These are phyloP conservation scores for Parotocinclus haroldoi DNA, from an alignment of 2,797 vertebrate species.

Conservation along the genomic window DNA sequence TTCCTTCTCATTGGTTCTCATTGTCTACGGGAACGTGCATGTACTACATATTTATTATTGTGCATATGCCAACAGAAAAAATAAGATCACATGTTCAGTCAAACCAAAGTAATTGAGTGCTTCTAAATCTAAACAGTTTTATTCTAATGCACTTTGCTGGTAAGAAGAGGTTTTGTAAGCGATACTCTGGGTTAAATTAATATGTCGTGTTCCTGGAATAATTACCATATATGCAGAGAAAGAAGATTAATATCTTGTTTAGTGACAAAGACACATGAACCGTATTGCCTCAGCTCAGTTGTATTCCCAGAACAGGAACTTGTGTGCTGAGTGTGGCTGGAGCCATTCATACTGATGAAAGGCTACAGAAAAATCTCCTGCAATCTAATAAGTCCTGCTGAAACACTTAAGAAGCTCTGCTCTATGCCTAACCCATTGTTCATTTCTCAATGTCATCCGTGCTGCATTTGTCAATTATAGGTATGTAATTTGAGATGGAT, in stretches of 20 bases:
- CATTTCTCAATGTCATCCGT: constrained; percentile 12
- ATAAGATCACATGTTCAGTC: not conserved
- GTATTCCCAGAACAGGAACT: not conserved
- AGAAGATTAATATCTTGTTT: constrained; percentile 8
- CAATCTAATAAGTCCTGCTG: not conserved
- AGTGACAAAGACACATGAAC: not conserved
- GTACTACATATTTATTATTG: constrained; percentile 30
- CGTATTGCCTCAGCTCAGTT: not conserved
- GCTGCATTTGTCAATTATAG: constrained; percentile 13
- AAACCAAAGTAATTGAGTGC: not conserved
- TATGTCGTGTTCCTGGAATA: constrained; percentile 19
- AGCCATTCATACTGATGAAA: not conserved
- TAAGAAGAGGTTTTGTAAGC: not conserved
- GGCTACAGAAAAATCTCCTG: not conserved
- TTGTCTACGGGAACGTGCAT: constrained; percentile 52
- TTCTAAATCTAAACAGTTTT: not conserved
- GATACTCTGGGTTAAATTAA: constrained; percentile 5
- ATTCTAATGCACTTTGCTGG: not conserved
- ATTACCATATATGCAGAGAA: constrained; percentile 9
- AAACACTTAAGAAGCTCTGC: constrained; percentile 16
- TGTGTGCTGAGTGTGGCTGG: not conserved
- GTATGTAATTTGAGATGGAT: constrained; percentile 11
- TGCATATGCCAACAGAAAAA: not conserved
- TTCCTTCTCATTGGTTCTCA: constrained; percentile 32
- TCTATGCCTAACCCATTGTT: not conserved